phyloP scores from a whole-genome alignment of 2,113 vertebrate species.

The Esox niger region DNA sequence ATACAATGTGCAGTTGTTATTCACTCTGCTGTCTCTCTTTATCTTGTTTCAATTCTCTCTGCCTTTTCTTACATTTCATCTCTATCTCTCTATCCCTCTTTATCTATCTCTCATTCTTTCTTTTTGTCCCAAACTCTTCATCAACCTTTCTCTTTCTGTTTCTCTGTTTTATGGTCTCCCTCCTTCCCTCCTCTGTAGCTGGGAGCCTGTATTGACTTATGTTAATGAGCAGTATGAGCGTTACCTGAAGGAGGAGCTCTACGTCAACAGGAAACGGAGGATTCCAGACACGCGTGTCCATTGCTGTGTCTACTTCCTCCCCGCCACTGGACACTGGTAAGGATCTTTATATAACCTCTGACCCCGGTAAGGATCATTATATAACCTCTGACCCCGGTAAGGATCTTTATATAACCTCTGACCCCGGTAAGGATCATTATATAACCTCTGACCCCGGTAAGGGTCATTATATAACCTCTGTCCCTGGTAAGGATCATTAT shows the following conservation, averaged over 20 bases:
- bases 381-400: too few species aligned
- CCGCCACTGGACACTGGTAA: conserved; percentile 92
- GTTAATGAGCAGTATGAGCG: conserved; percentile 91
- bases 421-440: too few species aligned
- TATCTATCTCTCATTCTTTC: background rate
- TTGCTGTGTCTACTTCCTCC: conserved; percentile 91
- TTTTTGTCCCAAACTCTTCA: background rate
- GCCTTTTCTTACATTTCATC: too few species aligned
- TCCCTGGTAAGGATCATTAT: too few species aligned
- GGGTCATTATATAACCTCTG: too few species aligned
- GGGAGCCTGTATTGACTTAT: conserved; percentile 91
- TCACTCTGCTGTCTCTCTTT: background rate
- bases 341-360: conserved; percentile 19
- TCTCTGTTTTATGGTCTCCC: background rate
- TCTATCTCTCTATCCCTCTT: background rate
- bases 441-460: too few species aligned
- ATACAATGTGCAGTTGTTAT: too few species aligned
- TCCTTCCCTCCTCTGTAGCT: conserved; percentile 66
- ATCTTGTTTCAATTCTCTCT: too few species aligned
- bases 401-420: too few species aligned
- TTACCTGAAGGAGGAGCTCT: conserved; percentile 89
- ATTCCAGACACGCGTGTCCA: conserved; percentile 93
- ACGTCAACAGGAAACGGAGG: conserved; percentile 85
- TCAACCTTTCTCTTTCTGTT: background rate
- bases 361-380: too few species aligned